Evolutionary conservation across 2,113 vertebrate species (phyloP).

Genomic region (Rousettus leschenaultii): DNA sequence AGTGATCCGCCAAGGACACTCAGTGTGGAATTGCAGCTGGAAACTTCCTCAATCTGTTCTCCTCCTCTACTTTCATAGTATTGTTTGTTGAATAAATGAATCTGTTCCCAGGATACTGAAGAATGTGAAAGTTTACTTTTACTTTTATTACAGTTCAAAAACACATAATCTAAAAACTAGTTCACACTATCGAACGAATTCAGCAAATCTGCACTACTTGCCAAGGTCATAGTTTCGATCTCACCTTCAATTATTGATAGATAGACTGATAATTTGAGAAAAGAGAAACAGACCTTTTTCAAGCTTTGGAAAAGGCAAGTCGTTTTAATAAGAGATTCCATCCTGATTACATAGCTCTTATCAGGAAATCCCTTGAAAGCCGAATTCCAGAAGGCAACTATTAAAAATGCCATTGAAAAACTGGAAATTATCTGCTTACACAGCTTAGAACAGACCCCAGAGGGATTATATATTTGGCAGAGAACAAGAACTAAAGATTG

Average conservation of each 20-base stretch:
- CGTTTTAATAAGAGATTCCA: constrained; percentile 72
- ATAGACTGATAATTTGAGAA: constrained; percentile 72
- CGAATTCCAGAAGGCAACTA: constrained; percentile 72
- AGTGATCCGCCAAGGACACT: not conserved
- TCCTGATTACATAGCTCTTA: constrained; percentile 73
- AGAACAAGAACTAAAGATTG: constrained; percentile 48
- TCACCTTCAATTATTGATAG: constrained; percentile 74
- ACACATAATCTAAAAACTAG: constrained; percentile 53
- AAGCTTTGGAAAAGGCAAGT: constrained; percentile 69
- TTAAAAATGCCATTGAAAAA: constrained; percentile 73
- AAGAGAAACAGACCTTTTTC: constrained; percentile 62
- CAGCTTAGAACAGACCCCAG: constrained; percentile 60
- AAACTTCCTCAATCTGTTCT: not conserved
- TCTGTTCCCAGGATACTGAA: constrained; percentile 14
- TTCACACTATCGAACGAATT: constrained; percentile 54
- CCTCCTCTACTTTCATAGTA: not conserved
- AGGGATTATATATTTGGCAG: constrained; percentile 36
- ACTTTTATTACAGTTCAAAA: constrained; percentile 66
- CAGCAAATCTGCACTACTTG: constrained; percentile 59
- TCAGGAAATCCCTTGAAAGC: constrained; percentile 73
- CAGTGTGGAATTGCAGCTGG: not conserved
- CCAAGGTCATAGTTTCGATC: constrained; percentile 68
- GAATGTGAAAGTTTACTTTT: constrained; percentile 54
- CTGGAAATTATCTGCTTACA: constrained; percentile 67
- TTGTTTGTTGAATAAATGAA: constrained; percentile 54